Evolutionary conservation across 2,888 invertebrate species (phyloP).

Genomic region (Patella pellucida): DNA sequence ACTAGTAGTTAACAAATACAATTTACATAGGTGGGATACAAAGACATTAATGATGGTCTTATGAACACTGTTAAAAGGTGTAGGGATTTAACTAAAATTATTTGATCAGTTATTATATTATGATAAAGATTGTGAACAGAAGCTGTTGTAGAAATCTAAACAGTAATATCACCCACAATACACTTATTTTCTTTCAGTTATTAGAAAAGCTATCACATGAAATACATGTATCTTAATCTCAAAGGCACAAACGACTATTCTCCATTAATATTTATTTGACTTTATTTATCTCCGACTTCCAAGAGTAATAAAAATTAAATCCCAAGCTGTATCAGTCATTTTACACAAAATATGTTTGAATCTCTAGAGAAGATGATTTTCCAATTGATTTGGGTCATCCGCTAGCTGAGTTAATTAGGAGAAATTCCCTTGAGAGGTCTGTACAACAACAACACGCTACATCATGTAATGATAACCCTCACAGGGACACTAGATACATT

Average conservation of each 20-base stretch:
- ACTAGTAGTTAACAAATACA: no score
- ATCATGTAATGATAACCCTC: conserved; percentile 24
- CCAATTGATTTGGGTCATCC: conserved; percentile 24
- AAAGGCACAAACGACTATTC: conserved; percentile 16
- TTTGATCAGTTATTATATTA: no score
- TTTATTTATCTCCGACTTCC: conserved; percentile 27
- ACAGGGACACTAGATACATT: conserved; percentile 7
- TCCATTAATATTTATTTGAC: conserved; percentile 31
- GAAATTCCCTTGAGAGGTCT: conserved; percentile 13
- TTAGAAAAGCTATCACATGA: conserved; percentile 16
- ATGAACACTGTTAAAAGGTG: no score
- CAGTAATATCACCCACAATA: no score
- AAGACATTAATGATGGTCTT: no score
- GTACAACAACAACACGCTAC: conserved; percentile 27
- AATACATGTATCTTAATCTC: conserved; percentile 20
- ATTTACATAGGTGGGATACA: no score
- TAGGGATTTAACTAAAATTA: no score
- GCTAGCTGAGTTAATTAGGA: conserved; percentile 28
- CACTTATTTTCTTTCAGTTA: no score
- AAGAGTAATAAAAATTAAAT: conserved; percentile 21
- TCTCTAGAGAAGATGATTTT: conserved; percentile 18
- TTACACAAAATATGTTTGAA: conserved; percentile 23
- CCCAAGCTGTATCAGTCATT: conserved; percentile 18
- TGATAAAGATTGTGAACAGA: no score
- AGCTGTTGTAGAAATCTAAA: no score